Evolutionary conservation across 2,797 vertebrate genomes (phyloP), one percentile per base, ranked within the genome.

Genomic region (Peromyscus nudipes): DNA sequence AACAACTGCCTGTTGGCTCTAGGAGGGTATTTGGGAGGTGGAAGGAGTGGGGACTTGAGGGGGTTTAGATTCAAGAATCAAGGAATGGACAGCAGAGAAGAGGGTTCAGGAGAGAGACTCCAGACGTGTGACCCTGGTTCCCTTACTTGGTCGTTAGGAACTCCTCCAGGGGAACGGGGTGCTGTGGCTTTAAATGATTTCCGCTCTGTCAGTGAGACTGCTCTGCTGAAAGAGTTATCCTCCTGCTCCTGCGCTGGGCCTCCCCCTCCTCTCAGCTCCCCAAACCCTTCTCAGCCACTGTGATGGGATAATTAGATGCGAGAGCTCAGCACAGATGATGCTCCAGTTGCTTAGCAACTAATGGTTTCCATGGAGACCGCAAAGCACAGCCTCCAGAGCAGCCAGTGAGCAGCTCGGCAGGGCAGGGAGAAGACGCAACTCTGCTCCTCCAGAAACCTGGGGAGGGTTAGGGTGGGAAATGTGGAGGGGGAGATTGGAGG

Each of bases 271-370:
- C 97, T 96, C 93, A 96, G 98, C 95, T 98, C 98, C 97, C 98
- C 98, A 98, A 99, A 98, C 97, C 98, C 98, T 98, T 98, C 98
- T 98, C 97, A 43, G 98, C 97, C 96, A 82, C 98, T 92, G 96
- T 98, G 98, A 99, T 99, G 98, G 98, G 98, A 98, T 99, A 99
- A 99, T 99, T 99, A 99, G 98, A 99, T 99, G 99, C 96, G 97
- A 99, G 98, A 98, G 98, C 99, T 98, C 98, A 98, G 98, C 96
- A 97, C 98, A 99, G 98, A 99, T 98, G 99, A 99, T 99, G 99
- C 99, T 98, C 97, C 98, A 98, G 99, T 99, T 99, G 99, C 99
- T 98, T 99, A 99, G 99, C 99, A 99, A 99, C 99, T 98, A 99
- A 99, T 99, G 99, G 99, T 99, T 99, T 99, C 99, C 98, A 98